Conservation (phyloP, 1,140 invertebrate genomes). For the Hyphantria cunea region DNA sequence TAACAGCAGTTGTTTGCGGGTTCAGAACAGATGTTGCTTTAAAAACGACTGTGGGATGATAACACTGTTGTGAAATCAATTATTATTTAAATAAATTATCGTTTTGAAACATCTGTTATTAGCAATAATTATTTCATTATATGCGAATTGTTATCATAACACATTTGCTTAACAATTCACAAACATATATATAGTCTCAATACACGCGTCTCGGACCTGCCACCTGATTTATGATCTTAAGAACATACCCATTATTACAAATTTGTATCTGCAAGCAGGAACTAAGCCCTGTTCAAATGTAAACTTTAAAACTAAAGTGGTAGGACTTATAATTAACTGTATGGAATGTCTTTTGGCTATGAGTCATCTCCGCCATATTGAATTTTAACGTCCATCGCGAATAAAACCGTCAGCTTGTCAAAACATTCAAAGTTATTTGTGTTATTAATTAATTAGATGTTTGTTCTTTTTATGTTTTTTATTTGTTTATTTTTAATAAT, state of each 20-base stretch:
- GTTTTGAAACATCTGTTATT: neutral
- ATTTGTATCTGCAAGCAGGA: slow-evolving; percentile 6
- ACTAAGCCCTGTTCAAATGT: neutral
- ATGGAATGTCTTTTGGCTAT: neutral
- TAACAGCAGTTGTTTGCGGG: too few relatives aligned
- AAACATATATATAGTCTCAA: slow-evolving; percentile 2
- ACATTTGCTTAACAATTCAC: neutral
- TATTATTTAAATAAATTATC: too few relatives aligned
- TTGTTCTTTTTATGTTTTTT: neutral
- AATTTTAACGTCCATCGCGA: slow-evolving; percentile 32
- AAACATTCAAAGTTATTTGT: slow-evolving; percentile 32
- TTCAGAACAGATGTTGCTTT: too few relatives aligned
- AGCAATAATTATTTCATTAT: neutral
- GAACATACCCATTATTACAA: slow-evolving; percentile 21
- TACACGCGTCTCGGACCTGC: slow-evolving; percentile 11
- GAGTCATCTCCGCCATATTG: slow-evolving; percentile 35
- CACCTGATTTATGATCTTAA: slow-evolving; percentile 24
- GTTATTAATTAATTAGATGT: slow-evolving; percentile 8
- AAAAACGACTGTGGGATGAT: too few relatives aligned
- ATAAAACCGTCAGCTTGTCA: slow-evolving; percentile 33
- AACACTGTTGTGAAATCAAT: too few relatives aligned
- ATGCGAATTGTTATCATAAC: neutral
- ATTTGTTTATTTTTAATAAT: neutral
- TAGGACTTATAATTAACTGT: too few relatives aligned
- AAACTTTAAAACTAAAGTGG: neutral